Evolutionary conservation across 2,888 invertebrate species (phyloP), one percentile per base, ranked within the genome.

Genomic region (Electrophaes corylata): DNA sequence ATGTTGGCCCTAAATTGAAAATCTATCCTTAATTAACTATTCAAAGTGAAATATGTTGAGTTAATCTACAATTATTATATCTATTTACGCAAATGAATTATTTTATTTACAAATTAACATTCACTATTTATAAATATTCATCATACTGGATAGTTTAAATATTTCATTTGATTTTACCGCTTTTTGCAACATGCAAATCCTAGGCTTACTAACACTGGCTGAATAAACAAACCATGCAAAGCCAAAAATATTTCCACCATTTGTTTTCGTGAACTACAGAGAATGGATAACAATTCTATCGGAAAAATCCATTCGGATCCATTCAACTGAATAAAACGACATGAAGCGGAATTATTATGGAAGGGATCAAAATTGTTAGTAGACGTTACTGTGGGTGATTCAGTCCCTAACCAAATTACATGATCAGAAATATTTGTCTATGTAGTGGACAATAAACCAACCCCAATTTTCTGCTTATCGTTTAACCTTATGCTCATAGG

Each of bases 321-420:
- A 81, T 73, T 84, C 86, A 84, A 79, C 83, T 84, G 86, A 76
- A 82, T 84, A 87, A 82, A 84, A 84, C 86, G 84, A 85, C 84
- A 83, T 83, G 80, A 81, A 82, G 78, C 78, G 79, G 79, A 88
- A 87, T 89, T 88, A 88, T 86, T 83, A 78, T 78, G 73, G 75
- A 76, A 65, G 81, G 77, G 77, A 71, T 71, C 66, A 64, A 66
- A 70, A 74, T 73, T 72, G 70, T 68, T 73, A 60, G 65, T 61
- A 67, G 66, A 70, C 70, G 69, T 71, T 72, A 75, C 72, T 71
- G 64, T 69, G 67, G 73, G 72, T 71, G 64, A 70, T 71, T 69
- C 56, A 61, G 64, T 57, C 64, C 60, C 60, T 44, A 57, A 58
- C 54, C n/a, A 47, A 64, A 66, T 62, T 61, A 59, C 43, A 44